Evolutionary conservation across 1,140 invertebrate species (phyloP).

Genomic region (Hermatobates lingyangjiaoensis): DNA sequence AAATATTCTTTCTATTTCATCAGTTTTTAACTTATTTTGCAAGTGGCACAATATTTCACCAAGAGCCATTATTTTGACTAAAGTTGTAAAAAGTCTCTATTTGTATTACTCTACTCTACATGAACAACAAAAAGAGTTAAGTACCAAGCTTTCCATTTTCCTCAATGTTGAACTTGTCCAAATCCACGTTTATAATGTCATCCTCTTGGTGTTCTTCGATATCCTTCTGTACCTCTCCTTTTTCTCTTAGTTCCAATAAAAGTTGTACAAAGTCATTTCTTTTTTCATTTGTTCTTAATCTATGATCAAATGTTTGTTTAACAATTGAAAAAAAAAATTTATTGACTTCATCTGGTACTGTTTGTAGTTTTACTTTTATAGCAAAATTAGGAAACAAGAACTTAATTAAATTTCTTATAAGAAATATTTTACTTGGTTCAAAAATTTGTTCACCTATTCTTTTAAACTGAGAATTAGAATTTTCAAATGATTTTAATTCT

Average conservation of each 20-base stretch:
- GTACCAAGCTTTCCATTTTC: too few species aligned
- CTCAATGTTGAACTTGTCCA: too few species aligned
- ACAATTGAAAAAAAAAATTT: conserved; percentile 29
- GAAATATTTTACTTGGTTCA: conserved; percentile 20
- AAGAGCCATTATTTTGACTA: too few species aligned
- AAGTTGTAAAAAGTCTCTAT: too few species aligned
- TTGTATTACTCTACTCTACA: too few species aligned
- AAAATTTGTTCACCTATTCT: conserved; percentile 24
- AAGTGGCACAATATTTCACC: too few species aligned
- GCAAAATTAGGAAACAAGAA: conserved; percentile 10
- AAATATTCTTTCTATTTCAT: too few species aligned
- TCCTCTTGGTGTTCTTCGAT: too few species aligned
- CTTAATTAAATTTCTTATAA: conserved; percentile 4
- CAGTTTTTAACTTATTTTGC: too few species aligned
- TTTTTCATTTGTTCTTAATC: conserved; percentile 23
- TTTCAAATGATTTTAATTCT: conserved; percentile 28
- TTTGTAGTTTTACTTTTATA: conserved; percentile 8
- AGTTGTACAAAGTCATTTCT: conserved; percentile 26
- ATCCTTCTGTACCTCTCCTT: conserved; percentile 4
- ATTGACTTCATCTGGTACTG: conserved; percentile 16
- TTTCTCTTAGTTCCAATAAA: conserved; percentile 15
- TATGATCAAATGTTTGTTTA: conserved; percentile 23
- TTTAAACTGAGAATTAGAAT: conserved; percentile 28
- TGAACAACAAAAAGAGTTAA: too few species aligned
- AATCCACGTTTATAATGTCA: too few species aligned